Evolutionary conservation across 2,888 invertebrate species (phyloP).

Genomic region (Epinotia ramella): DNA sequence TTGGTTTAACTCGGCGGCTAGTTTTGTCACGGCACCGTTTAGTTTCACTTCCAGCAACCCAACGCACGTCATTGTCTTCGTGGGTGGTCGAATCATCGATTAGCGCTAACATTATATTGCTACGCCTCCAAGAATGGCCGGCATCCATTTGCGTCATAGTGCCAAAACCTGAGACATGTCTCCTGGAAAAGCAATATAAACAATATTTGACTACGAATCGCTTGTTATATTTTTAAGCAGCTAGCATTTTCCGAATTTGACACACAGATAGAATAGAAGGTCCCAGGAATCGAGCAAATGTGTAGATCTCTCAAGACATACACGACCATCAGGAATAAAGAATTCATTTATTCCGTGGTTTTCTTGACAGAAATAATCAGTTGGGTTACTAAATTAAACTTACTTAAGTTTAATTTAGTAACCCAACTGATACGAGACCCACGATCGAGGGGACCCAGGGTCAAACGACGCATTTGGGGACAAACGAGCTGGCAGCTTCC

Average conservation of each 20-base stretch:
- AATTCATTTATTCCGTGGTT: no score
- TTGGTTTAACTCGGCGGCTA: background rate
- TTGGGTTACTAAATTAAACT: background rate
- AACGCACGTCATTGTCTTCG: conserved; percentile 51
- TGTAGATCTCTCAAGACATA: no score
- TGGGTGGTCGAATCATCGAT: conserved; percentile 62
- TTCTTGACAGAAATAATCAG: no score
- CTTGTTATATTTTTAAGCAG: background rate
- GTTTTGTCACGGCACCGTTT: background rate
- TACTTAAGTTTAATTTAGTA: no score
- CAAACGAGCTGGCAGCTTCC: background rate
- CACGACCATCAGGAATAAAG: no score
- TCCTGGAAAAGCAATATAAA: conserved; percentile 28
- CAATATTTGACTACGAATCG: background rate
- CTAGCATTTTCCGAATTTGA: no score
- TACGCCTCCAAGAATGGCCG: conserved; percentile 57
- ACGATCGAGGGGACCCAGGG: background rate
- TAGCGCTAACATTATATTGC: conserved; percentile 53
- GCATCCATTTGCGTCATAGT: conserved; percentile 68
- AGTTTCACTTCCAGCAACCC: conserved; percentile 13
- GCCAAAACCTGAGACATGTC: conserved; percentile 58
- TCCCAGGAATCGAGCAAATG: no score
- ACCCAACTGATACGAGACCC: no score
- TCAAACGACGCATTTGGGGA: background rate
- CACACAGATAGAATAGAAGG: no score